phyloP scores from a whole-genome alignment of 2,113 vertebrate species.

The Pyxicephalus adspersus region DNA sequence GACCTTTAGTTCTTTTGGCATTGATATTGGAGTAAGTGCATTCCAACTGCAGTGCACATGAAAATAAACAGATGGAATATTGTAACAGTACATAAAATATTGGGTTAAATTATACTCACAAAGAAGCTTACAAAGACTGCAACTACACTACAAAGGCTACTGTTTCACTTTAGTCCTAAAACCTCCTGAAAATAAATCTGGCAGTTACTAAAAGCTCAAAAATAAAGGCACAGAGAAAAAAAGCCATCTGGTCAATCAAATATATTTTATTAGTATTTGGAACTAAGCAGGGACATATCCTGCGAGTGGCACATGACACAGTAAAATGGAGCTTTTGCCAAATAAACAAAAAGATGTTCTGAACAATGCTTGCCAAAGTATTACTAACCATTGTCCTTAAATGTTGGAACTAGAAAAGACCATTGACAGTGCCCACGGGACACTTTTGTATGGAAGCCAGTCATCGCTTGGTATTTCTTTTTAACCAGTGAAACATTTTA shows the following conservation, averaged over 20 bases:
- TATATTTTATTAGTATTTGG: constrained; percentile 52
- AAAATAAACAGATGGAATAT: constrained; percentile 38
- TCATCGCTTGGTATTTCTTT: constrained; percentile 11
- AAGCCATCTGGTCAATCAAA: constrained; percentile 54
- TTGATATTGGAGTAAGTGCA: constrained; percentile 15
- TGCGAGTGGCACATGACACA: constrained; percentile 38
- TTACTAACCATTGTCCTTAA: constrained; percentile 28
- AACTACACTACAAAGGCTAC: constrained; percentile 39
- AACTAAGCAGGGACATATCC: constrained; percentile 20
- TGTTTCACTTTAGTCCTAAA: constrained; percentile 40
- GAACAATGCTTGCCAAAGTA: constrained; percentile 11
- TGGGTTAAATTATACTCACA: constrained; percentile 44
- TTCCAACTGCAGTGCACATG: constrained; percentile 5
- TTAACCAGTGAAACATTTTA: constrained; percentile 23
- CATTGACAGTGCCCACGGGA: constrained; percentile 6
- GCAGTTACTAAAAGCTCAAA: constrained; percentile 12
- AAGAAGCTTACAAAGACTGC: constrained; percentile 24
- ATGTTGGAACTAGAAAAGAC: constrained; percentile 7
- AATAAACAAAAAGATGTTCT: constrained; percentile 14
- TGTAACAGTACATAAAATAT: constrained; percentile 26
- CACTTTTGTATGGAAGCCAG: constrained; percentile 9
- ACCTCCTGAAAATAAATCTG: constrained; percentile 26
- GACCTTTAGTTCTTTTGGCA: constrained; percentile 44
- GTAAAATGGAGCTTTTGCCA: constrained; percentile 22
- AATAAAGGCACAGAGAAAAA: constrained; percentile 45